Evolutionary conservation across 1,140 invertebrate genomes (phyloP).

Genomic region (Diachasma alloeum): DNA sequence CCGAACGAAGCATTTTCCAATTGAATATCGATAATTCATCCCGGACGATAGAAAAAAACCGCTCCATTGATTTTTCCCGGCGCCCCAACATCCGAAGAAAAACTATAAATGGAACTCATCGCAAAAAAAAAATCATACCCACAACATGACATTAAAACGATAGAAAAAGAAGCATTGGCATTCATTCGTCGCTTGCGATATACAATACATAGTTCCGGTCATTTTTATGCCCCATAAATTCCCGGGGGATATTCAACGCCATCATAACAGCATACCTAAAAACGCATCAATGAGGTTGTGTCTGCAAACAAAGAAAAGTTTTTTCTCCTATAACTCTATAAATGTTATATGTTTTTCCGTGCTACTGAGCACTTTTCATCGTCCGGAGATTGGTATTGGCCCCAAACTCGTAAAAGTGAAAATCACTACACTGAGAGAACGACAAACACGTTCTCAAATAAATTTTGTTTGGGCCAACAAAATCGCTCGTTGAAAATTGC

Average conservation of each 20-base stretch:
- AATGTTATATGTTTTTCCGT: background rate
- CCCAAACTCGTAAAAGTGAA: too few species aligned
- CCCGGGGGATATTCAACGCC: background rate
- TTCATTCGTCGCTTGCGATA: background rate
- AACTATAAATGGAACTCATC: background rate
- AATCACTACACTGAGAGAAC: too few species aligned
- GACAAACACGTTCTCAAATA: too few species aligned
- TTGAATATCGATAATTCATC: background rate
- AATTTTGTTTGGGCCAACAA: too few species aligned
- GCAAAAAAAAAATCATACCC: background rate
- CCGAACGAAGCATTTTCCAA: background rate
- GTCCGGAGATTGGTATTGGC: too few species aligned
- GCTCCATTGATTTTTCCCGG: background rate
- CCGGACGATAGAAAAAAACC: background rate
- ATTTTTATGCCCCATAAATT: conserved; percentile 6
- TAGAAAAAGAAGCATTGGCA: background rate
- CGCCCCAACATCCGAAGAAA: background rate
- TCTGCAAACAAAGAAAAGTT: background rate
- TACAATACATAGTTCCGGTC: background rate
- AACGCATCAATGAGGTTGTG: background rate
- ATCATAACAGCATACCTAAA: background rate
- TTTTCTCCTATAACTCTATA: background rate
- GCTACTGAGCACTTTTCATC: background rate
- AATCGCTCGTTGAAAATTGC: too few species aligned
- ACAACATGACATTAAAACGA: background rate